Base-by-base conservation (phyloP, 2,888 invertebrate genomes). In the Cerastoderma edule region DNA sequence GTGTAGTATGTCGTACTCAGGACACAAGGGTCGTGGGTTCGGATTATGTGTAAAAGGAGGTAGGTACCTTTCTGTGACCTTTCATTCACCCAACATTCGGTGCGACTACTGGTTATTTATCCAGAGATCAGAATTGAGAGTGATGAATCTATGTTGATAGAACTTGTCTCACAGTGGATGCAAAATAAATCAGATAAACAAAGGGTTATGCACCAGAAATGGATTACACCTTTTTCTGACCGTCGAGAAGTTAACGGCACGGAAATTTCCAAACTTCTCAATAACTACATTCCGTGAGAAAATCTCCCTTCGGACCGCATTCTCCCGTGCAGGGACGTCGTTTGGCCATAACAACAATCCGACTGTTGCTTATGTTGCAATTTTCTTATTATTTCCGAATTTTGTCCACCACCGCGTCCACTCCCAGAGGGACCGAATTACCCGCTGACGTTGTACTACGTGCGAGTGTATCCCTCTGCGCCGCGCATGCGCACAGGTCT, bases 311-410 rank as follows among this genome's bases (percentile, higher is more conserved):
- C 27, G 60, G 22, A 10, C 19, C 39, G n/a, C 2, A 24, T 39
- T 60, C 39, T 60, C 60, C 60, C 60, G 33, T 35, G 22, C 39
- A 10, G 60, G 60, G 60, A 60, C 60, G 39, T 39, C 35, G 60
- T n/a, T n/a, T 60, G 24, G 35, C 60, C 33, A 22, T 35, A 60
- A 60, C 27, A 39, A 35, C 35, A 33, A 39, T 39, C 39, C 60
- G 39, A 16, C 39, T 60, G 39, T 60, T 60, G 60, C 60, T 39
- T 60, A 60, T 39, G 33, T 39, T 60, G 60, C 60, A 60, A 60
- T 60, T 35, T 35, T 60, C 35, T 39, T 35, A 60, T 60, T 60
- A 60, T 60, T 60, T 60, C 60, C 39, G 27, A 39, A 60, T 60
- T 60, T 60, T 39, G 60, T 39, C 60, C 60, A 60, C 32, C 60